Evolutionary conservation across 1,140 invertebrate genomes (phyloP).

Genomic region (Oreohelix idahoensis): DNA sequence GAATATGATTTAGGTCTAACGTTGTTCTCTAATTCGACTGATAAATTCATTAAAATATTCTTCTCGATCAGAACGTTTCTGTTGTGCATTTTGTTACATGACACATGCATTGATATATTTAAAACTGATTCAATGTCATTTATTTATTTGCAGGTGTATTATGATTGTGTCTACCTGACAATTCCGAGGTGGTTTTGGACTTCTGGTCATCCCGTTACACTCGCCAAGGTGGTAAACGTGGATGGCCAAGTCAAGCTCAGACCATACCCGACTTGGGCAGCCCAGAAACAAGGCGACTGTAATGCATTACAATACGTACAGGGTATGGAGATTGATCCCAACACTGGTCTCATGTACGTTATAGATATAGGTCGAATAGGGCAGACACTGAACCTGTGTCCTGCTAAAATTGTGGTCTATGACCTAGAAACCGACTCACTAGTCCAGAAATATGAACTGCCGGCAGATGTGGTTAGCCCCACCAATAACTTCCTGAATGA

Average conservation of each 20-base stretch:
- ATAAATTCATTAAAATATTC: too few relatives aligned
- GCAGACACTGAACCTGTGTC: slow-evolving; percentile 42
- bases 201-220: slow-evolving; percentile 46
- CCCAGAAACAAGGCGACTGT: slow-evolving; percentile 54
- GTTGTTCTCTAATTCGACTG: too few relatives aligned
- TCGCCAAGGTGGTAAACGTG: slow-evolving; percentile 45
- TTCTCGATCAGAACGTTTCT: too few relatives aligned
- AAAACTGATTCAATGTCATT: too few relatives aligned
- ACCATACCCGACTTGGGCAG: slow-evolving; percentile 52
- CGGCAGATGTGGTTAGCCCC: slow-evolving; percentile 44
- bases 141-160: slow-evolving; percentile 45
- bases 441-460: slow-evolving; percentile 43
- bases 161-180: slow-evolving; percentile 47
- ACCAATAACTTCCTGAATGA: slow-evolving; percentile 54
- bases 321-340: slow-evolving; percentile 60
- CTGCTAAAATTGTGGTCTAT: slow-evolving; percentile 51
- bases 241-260: slow-evolving; percentile 33
- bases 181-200: slow-evolving; percentile 58
- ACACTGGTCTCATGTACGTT: slow-evolving; percentile 57
- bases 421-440: slow-evolving; percentile 42
- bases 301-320: slow-evolving; percentile 56
- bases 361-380: slow-evolving; percentile 53
- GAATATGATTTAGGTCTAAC: too few relatives aligned
- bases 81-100: too few relatives aligned
- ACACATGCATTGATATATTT: too few relatives aligned